These are phyloP conservation scores for Scaeva pyrastri DNA, from an alignment of 2,888 invertebrate species.

Conservation along the genomic window DNA sequence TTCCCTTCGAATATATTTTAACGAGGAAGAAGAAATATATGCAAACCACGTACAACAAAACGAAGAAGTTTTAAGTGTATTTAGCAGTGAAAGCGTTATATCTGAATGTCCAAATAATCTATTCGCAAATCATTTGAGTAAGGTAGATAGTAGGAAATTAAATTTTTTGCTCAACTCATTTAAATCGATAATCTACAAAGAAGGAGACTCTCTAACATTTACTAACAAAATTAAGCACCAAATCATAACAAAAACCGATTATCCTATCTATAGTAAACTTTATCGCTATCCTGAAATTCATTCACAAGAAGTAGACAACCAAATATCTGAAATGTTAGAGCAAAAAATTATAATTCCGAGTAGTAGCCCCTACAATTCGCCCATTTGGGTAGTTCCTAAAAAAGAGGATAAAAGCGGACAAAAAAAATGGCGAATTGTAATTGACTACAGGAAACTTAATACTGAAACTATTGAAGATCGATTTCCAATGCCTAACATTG, in stretches of 20 bases:
- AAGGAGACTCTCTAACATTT: slow-evolving; percentile 6
- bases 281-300: too few species aligned
- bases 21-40: slow-evolving; percentile 28
- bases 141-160: neutral
- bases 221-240: slow-evolving; percentile 15
- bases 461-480: neutral
- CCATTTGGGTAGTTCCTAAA: too few species aligned
- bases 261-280: too few species aligned
- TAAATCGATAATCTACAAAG: neutral
- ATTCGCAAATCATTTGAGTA: neutral
- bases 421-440: neutral
- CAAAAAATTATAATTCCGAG: too few species aligned
- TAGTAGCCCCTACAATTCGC: too few species aligned
- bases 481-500: too few species aligned
- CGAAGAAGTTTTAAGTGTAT: slow-evolving; percentile 7
- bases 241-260: neutral
- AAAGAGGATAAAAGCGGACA: neutral
- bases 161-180: slow-evolving; percentile 1
- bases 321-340: neutral
- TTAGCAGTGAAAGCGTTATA: neutral
- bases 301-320: neutral
- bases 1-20: slow-evolving; percentile 24
- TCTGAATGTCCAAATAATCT: neutral
- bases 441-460: neutral
- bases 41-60: neutral